Conservation (phyloP, 2,888 invertebrate genomes). For the Chymomyza amoena region DNA sequence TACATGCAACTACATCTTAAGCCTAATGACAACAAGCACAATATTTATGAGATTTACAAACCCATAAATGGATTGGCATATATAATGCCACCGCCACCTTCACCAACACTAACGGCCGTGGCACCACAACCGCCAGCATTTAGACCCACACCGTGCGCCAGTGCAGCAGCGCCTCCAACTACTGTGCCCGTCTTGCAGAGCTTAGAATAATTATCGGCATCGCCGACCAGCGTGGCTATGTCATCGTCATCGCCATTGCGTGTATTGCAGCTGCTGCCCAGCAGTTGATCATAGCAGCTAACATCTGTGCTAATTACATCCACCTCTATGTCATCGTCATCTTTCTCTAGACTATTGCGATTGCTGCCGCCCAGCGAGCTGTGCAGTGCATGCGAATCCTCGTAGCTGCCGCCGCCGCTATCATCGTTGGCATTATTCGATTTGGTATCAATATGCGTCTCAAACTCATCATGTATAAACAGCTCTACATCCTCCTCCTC, state of each 20-base stretch:
- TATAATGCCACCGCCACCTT: conserved; percentile 69
- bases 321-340: conserved; percentile 77
- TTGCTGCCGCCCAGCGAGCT: conserved; percentile 77
- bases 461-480: conserved; percentile 75
- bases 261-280: conserved; percentile 75
- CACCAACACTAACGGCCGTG: conserved; percentile 21
- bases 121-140: conserved; percentile 22
- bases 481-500: conserved; percentile 68
- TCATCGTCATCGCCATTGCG: conserved; percentile 75
- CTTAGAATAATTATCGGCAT: conserved; percentile 64
- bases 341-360: conserved; percentile 77
- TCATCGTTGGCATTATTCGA: conserved; percentile 77
- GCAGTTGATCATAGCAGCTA: conserved; percentile 77
- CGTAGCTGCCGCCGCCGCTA: conserved; percentile 78
- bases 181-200: conserved; percentile 39
- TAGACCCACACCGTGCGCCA: conserved; percentile 13
- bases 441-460: conserved; percentile 76
- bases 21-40: conserved; percentile 2
- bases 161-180: neutral
- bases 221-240: conserved; percentile 72
- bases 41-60: conserved; percentile 68
- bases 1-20: neutral
- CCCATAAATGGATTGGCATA: conserved; percentile 79
- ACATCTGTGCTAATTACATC: conserved; percentile 78
- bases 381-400: conserved; percentile 78